These are phyloP conservation scores for Haplotaxodon microlepis DNA, from an alignment of 2,113 vertebrate species.

Conservation along the genomic window DNA sequence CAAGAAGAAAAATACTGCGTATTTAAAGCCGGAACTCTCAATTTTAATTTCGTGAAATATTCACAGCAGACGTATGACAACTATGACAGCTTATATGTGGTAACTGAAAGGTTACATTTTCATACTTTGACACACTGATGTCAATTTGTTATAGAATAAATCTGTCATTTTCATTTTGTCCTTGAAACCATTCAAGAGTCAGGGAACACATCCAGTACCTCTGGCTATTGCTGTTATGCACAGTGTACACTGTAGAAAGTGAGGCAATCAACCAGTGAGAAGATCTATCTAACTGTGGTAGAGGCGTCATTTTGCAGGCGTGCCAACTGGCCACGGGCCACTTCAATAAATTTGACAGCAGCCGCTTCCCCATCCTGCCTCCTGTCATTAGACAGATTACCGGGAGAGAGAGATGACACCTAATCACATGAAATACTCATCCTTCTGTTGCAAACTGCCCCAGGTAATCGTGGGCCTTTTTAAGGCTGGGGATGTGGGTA, in stretches of 20 bases:
- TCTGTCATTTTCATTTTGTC: constrained; percentile 40
- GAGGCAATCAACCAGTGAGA: constrained; percentile 47
- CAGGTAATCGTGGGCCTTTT: constrained; percentile 37
- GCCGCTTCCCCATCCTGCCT: constrained; percentile 48
- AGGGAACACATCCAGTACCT: background rate
- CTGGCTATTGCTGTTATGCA: constrained; percentile 22
- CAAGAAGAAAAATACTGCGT: background rate
- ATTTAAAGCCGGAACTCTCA: background rate
- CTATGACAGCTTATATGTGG: background rate
- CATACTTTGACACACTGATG: background rate
- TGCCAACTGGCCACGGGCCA: constrained; percentile 68
- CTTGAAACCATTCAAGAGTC: constrained; percentile 13
- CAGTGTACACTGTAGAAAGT: constrained; percentile 33
- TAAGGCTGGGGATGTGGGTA: background rate
- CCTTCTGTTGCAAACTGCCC: constrained; percentile 42
- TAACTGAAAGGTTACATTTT: background rate
- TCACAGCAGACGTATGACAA: background rate
- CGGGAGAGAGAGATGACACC: constrained; percentile 53
- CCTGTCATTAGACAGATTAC: constrained; percentile 64
- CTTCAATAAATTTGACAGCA: constrained; percentile 67
- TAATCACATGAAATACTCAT: constrained; percentile 60
- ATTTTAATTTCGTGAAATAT: background rate
- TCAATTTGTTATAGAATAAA: background rate
- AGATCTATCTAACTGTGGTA: constrained; percentile 49
- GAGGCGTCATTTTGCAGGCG: constrained; percentile 53